A percentile compares a stretch with the other conserved stretches of the same genome.
These are phyloP conservation scores for Melanchra persicariae DNA, from an alignment of 2,888 invertebrate genomes.

Conservation along the genomic window DNA sequence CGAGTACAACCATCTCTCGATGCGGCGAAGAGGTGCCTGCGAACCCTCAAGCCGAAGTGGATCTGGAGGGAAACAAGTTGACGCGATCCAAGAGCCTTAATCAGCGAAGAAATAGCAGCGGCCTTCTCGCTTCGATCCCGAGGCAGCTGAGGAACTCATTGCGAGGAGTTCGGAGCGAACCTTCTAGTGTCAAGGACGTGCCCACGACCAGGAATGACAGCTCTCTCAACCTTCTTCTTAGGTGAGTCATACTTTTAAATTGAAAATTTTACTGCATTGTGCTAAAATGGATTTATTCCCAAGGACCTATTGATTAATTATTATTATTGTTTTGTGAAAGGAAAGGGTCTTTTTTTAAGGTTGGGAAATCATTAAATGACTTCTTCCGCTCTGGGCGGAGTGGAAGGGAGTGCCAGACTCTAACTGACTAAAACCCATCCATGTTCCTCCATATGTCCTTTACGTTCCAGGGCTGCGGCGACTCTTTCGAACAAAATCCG, in stretches of 20 bases:
- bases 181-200: constrained; percentile 88
- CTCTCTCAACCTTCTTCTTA: constrained; percentile 88
- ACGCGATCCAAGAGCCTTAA: constrained; percentile 88
- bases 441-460: no score
- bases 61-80: constrained; percentile 84
- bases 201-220: constrained; percentile 89
- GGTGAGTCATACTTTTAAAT: constrained; percentile 77
- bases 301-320: constrained; percentile 3
- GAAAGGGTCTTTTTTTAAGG: no score
- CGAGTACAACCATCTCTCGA: constrained; percentile 82
- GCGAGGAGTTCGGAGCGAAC: constrained; percentile 88
- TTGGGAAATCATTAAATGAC: no score
- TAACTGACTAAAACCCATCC: no score
- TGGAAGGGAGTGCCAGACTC: no score
- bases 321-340: constrained; percentile 4
- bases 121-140: constrained; percentile 90
- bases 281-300: not conserved
- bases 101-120: constrained; percentile 87
- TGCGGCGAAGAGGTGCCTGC: constrained; percentile 80
- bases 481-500: no score
- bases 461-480: no score
- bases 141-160: constrained; percentile 88
- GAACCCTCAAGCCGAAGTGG: constrained; percentile 79
- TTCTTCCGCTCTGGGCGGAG: no score
- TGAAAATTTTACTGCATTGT: not conserved